Percentiles rank a stretch among this genome's conserved stretches.
phyloP scores from a whole-genome alignment of 2,113 vertebrate species.

The Pluvialis apricaria region DNA sequence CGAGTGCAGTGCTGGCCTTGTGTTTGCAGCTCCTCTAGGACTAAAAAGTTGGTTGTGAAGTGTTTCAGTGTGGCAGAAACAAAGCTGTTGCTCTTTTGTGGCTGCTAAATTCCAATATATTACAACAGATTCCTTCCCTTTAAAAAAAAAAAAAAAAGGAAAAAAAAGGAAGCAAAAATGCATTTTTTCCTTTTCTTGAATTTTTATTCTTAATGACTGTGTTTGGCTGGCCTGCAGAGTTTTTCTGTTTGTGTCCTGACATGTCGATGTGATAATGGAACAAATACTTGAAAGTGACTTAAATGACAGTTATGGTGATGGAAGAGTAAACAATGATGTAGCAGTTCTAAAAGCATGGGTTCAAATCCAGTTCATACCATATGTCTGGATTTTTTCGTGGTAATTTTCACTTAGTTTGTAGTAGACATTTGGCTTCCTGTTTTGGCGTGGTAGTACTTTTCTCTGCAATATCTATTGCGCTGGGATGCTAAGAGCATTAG shows the following conservation, averaged over 20 bases:
- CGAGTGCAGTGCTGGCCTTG: background rate
- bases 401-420: conserved; percentile 7
- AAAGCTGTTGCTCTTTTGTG: background rate
- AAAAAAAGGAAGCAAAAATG: background rate
- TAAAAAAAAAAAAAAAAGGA: background rate
- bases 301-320: background rate
- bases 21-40: background rate
- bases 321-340: conserved; percentile 44
- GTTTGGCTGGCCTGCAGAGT: background rate
- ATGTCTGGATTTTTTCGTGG: background rate
- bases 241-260: background rate
- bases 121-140: background rate
- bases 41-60: background rate
- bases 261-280: background rate
- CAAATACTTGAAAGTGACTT: background rate
- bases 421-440: conserved; percentile 51
- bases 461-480: background rate
- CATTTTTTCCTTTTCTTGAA: background rate
- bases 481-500: background rate
- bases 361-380: conserved; percentile 29
- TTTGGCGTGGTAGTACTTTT: background rate
- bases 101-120: background rate
- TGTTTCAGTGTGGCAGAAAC: background rate
- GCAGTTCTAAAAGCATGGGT: conserved; percentile 14
- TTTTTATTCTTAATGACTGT: background rate